Percentiles rank a stretch among this genome's conserved stretches.
These are phyloP conservation scores for Zaprionus davidi DNA, from an alignment of 1,140 invertebrate species.

Conservation along the genomic window DNA sequence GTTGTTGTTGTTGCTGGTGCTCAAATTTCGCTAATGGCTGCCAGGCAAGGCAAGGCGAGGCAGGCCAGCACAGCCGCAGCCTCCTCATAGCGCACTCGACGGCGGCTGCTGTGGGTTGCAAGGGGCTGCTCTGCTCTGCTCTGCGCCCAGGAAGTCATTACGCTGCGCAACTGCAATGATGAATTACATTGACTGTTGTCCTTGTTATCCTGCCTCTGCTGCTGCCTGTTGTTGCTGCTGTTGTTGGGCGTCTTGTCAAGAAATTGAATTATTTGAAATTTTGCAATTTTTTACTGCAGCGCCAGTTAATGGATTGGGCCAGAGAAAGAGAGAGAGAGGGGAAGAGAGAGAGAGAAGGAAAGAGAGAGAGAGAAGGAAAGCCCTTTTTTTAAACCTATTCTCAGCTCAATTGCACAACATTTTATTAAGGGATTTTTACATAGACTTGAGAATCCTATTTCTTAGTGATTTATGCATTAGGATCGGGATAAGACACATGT, in stretches of 20 bases:
- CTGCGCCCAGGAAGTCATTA: conserved; percentile 76
- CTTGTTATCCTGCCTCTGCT: conserved; percentile 19
- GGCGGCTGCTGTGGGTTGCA: conserved; percentile 43
- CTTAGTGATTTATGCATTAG: neutral
- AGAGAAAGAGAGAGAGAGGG: neutral
- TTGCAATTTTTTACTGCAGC: conserved; percentile 49
- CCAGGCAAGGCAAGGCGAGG: conserved; percentile 19
- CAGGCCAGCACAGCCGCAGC: conserved; percentile 51
- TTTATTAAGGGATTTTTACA: neutral
- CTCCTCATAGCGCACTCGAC: conserved; percentile 16
- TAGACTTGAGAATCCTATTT: neutral
- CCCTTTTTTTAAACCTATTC: neutral
- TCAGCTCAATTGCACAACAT: neutral
- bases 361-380: neutral
- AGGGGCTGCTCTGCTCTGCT: conserved; percentile 12
- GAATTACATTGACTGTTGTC: conserved; percentile 70
- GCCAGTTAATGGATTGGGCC: conserved; percentile 60
- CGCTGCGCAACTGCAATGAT: conserved; percentile 76
- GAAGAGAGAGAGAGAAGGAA: neutral
- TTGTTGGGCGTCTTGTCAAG: conserved; percentile 31
- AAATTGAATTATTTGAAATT: conserved; percentile 71
- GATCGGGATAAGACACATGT: too few species aligned
- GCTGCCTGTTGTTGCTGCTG: neutral
- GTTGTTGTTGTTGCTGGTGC: conserved; percentile 40
- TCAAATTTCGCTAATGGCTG: conserved; percentile 83